Percentiles rank a stretch among this genome's conserved stretches.
phyloP scores from a whole-genome alignment of 2,888 invertebrate species.

The Xestia ashworthii region DNA sequence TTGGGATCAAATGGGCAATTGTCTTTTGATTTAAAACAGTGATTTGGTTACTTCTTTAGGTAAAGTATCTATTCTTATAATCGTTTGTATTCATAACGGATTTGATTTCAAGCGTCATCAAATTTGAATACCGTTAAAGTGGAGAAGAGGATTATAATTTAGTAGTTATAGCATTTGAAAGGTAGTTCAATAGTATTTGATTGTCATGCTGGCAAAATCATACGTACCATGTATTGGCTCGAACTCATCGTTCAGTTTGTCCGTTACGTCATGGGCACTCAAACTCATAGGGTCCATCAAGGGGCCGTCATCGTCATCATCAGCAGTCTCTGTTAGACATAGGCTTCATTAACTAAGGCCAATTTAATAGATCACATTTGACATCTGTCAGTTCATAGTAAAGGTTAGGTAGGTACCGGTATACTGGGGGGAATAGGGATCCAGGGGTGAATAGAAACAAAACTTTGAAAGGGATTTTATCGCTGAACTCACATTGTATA shows the following conservation, averaged over 20 bases:
- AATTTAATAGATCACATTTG: no score
- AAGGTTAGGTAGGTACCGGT: no score
- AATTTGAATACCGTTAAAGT: slow-evolving; percentile 36
- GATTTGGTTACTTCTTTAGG: slow-evolving; percentile 20
- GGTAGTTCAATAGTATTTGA: background rate
- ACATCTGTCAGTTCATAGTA: no score
- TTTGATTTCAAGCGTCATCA: slow-evolving; percentile 40
- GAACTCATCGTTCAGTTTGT: background rate
- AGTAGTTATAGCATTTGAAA: background rate
- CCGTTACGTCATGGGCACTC: background rate
- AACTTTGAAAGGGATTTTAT: no score
- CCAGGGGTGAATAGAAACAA: no score
- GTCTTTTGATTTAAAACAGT: slow-evolving; percentile 52
- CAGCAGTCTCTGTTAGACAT: background rate
- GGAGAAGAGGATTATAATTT: background rate
- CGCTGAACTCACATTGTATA: no score
- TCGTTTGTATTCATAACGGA: slow-evolving; percentile 26
- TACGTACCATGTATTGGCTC: background rate
- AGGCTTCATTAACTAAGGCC: background rate
- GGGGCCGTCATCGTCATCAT: background rate
- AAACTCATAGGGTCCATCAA: no score
- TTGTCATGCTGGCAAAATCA: background rate
- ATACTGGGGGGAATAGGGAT: no score
- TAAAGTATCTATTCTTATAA: slow-evolving; percentile 31
- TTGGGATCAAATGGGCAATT: slow-evolving; percentile 49